Base-by-base conservation (phyloP, 2,888 invertebrate species). In the Eilema sororculum region DNA sequence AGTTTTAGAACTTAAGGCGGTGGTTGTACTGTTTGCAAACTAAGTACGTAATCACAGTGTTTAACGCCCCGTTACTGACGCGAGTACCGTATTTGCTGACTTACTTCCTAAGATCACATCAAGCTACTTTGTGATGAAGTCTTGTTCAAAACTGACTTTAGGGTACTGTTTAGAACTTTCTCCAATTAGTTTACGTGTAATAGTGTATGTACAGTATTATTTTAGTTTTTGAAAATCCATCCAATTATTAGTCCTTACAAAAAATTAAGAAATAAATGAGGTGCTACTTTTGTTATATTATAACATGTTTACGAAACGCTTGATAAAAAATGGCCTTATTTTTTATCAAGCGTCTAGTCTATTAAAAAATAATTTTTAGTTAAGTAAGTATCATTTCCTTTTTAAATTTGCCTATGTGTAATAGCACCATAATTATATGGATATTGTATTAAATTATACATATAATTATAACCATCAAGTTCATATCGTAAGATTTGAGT, bases 41-140 rank as follows among this genome's bases (percentile, higher is more conserved):
- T 84, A 73, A 78, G 71, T 68, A 65, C 79, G 80, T 81, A 83
- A 87, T 86, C 83, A 82, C 79, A 73, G 80, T 79, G 85, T 80
- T 83, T 84, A 85, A 86, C 85, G 82, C 85, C 73, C 82, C 80
- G 84, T 80, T 80, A 82, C 83, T 71, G 77, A 76, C 72, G 76
- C 74, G 72, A 76, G 81, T 82, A 84, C 83, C 80, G 76, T 80
- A 73, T 82, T 78, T 82, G 78, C 72, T 74, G 71, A 74, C 73
- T 81, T 71, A 61, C 33, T 69, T 28, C 25, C 28, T 41, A 64
- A 41, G 30, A 58, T 63, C 24, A n/a, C 33, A 22, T 20, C 41
- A 62, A 64, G 30, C 57, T 24, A 64, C 59, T 76, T 76, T 79
- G 74, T 71, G 66, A 68, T 22, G 70, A 70, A 67, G 57, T 68